phyloP scores from a whole-genome alignment of 53 echinoderm and acorn worm species.

The Antedon mediterranea region DNA sequence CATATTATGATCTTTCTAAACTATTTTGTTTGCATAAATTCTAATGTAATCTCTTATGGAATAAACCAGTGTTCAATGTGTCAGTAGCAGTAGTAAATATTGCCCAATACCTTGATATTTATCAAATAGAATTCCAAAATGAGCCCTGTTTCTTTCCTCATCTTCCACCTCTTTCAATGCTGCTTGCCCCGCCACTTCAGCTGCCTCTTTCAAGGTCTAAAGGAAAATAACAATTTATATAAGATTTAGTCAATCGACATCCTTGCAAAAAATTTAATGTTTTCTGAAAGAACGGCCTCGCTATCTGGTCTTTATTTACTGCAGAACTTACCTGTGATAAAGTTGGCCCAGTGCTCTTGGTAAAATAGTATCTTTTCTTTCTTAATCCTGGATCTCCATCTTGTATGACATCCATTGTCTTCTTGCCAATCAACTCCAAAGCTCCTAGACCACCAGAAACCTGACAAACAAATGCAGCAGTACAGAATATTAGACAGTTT shows the following conservation, averaged over 20 bases:
- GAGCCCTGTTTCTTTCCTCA: constrained; percentile 67
- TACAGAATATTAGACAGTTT: neutral
- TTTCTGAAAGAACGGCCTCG: too few relatives aligned
- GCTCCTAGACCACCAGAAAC: constrained; percentile 81
- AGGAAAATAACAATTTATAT: neutral
- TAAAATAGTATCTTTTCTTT: constrained; percentile 34
- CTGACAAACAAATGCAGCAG: too few relatives aligned
- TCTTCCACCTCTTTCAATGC: constrained; percentile 38
- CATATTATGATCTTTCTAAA: too few relatives aligned
- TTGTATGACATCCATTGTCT: constrained; percentile 93
- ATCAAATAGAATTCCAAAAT: constrained; percentile 94
- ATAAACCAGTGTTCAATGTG: too few relatives aligned
- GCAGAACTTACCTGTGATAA: constrained; percentile 39
- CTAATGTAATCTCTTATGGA: too few relatives aligned
- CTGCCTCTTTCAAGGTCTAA: constrained; percentile 76
- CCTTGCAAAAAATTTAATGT: too few relatives aligned
- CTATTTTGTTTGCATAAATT: too few relatives aligned
- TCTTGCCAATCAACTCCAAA: constrained; percentile 67
- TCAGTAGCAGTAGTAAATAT: too few relatives aligned
- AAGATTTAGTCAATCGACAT: neutral
- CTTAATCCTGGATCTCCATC: constrained; percentile 65
- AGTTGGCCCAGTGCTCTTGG: constrained; percentile 23
- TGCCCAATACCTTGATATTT: constrained; percentile 83
- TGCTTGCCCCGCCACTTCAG: constrained; percentile 55
- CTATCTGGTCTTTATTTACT: too few relatives aligned